These are phyloP conservation scores for Pantherophis guttatus DNA, from an alignment of 2,113 vertebrate species.

Conservation along the genomic window DNA sequence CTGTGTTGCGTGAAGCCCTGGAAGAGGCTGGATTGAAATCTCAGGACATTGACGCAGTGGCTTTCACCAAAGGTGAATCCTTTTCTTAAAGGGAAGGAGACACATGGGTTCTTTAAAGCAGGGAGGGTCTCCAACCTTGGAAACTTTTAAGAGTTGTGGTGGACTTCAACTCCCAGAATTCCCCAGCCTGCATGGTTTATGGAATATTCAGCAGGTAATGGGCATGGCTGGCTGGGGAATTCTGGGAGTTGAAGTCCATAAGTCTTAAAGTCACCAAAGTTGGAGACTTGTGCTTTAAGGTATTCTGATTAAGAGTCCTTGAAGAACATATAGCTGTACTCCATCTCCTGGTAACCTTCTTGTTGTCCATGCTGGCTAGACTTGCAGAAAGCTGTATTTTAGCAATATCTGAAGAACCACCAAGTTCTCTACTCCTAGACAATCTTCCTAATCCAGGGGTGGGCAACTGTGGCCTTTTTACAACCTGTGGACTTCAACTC, in stretches of 20 bases:
- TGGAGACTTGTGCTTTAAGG: not conserved
- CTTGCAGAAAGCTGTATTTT: not conserved
- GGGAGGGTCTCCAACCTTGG: not conserved
- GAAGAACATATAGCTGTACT: not conserved
- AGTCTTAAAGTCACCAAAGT: not conserved
- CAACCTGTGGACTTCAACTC: no score
- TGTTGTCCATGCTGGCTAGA: not conserved
- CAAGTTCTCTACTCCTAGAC: not conserved
- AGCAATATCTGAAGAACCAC: not conserved
- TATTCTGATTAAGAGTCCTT: not conserved
- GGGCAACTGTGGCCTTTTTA: no score
- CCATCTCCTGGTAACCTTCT: no score
- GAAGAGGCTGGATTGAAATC: conserved; percentile 76
- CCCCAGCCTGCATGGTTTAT: not conserved
- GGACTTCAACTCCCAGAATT: not conserved
- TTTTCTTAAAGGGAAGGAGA: no score
- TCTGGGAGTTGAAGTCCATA: not conserved
- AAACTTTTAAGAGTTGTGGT: not conserved
- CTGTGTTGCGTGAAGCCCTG: conserved; percentile 81
- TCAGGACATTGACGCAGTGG: conserved; percentile 82
- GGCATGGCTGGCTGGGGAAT: not conserved
- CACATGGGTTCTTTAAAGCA: not conserved
- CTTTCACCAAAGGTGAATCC: conserved; percentile 84
- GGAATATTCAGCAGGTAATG: no score
- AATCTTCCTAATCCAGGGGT: not conserved